Percentiles rank a stretch among this genome's conserved stretches.
These are phyloP conservation scores for Mizuhopecten yessoensis DNA, from an alignment of 1,140 invertebrate species.

Conservation along the genomic window DNA sequence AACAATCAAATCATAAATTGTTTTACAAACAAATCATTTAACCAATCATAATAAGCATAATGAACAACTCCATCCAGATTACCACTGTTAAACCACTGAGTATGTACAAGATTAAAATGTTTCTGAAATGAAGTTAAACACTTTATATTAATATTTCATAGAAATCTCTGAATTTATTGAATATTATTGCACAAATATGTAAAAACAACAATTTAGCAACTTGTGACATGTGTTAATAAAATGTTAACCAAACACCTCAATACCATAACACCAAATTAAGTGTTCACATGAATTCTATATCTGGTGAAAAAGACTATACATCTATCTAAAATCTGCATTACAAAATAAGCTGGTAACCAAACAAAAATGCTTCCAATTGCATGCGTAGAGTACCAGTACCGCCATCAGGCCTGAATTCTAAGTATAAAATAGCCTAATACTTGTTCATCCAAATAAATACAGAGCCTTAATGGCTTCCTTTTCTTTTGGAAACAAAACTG, in stretches of 20 bases:
- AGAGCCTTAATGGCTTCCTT: too few species aligned
- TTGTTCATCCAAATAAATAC: too few species aligned
- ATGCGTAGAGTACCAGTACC: neutral
- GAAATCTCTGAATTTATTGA: too few species aligned
- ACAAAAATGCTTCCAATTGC: neutral
- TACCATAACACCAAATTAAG: neutral
- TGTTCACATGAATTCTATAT: neutral
- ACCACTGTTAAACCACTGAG: too few species aligned
- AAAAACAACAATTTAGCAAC: neutral
- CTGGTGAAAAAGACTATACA: neutral
- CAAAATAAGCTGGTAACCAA: constrained; percentile 9
- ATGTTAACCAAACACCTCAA: neutral
- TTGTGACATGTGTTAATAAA: neutral
- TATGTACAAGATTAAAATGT: too few species aligned
- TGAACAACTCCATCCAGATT: neutral
- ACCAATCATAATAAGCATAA: neutral
- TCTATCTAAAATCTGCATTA: neutral
- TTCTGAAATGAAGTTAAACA: too few species aligned
- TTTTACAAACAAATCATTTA: neutral
- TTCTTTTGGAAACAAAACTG: too few species aligned
- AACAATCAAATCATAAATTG: neutral
- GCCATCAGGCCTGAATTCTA: neutral
- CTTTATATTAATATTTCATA: too few species aligned
- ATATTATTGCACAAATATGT: too few species aligned
- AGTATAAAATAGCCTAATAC: too few species aligned